Conservation (phyloP, 2,888 invertebrate species). For the Tiliacea aurago region DNA sequence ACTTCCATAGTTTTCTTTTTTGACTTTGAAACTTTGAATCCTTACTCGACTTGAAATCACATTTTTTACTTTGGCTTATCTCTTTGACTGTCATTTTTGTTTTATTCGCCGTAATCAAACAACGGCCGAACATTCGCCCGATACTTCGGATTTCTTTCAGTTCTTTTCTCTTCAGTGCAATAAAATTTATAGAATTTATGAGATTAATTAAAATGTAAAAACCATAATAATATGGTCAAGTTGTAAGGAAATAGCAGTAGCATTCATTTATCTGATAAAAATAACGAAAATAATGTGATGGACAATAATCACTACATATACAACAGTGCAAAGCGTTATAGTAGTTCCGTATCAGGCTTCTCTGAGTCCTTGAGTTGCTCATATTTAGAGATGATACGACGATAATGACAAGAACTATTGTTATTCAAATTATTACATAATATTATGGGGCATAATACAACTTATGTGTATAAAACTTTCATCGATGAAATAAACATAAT, state of each 20-base stretch:
- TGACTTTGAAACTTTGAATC: too few species aligned
- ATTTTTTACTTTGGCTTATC: too few species aligned
- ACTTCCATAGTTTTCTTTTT: too few species aligned
- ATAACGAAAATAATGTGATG: background rate
- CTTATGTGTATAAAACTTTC: background rate
- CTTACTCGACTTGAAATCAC: too few species aligned
- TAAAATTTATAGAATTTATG: background rate
- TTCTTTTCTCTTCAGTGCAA: too few species aligned
- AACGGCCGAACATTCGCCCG: too few species aligned
- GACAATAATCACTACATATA: constrained; percentile 8
- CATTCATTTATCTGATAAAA: background rate
- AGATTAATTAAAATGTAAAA: background rate
- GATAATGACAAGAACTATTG: background rate
- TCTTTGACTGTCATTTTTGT: too few species aligned
- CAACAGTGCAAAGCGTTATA: background rate
- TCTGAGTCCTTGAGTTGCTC: constrained; percentile 11
- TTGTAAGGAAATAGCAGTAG: background rate
- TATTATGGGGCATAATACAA: background rate
- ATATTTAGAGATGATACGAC: constrained; percentile 11
- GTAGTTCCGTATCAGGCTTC: background rate
- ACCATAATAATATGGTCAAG: background rate
- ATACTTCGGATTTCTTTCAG: too few species aligned
- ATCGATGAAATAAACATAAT: background rate
- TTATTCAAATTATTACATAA: constrained; percentile 1
- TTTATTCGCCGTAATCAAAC: too few species aligned